These are phyloP conservation scores for Anastrepha ludens DNA, from an alignment of 1,140 invertebrate genomes.

Conservation along the genomic window DNA sequence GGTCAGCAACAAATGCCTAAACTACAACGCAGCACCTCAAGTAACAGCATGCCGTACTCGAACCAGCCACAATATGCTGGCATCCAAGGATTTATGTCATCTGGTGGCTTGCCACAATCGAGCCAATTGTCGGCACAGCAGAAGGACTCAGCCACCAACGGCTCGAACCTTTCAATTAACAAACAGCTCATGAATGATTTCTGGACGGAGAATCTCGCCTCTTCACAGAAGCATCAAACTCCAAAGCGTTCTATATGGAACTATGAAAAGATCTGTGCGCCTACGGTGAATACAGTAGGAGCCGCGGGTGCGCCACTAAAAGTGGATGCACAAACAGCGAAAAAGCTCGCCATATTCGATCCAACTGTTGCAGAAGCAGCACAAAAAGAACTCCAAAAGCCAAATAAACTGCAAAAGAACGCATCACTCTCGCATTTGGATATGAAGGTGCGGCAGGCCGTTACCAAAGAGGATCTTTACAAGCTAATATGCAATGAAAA, in stretches of 20 bases:
- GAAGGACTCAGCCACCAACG: conserved; percentile 59
- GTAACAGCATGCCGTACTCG: conserved; percentile 66
- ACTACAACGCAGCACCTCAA: conserved; percentile 70
- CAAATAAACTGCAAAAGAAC: conserved; percentile 70
- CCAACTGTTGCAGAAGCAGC: conserved; percentile 68
- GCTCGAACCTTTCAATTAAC: conserved; percentile 70
- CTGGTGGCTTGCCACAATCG: neutral
- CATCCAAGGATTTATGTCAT: neutral
- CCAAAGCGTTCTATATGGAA: conserved; percentile 72
- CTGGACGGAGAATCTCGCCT: conserved; percentile 71
- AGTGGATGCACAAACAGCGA: conserved; percentile 71
- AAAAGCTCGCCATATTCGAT: conserved; percentile 71
- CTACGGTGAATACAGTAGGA: conserved; percentile 61
- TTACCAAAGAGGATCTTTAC: conserved; percentile 73
- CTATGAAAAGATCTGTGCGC: conserved; percentile 71
- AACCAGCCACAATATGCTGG: neutral
- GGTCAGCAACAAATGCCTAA: conserved; percentile 59
- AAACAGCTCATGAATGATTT: conserved; percentile 73
- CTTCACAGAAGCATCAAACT: conserved; percentile 68
- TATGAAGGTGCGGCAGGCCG: conserved; percentile 68
- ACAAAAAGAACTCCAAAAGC: conserved; percentile 69
- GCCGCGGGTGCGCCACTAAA: conserved; percentile 68
- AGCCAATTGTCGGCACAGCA: neutral
- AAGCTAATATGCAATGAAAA: conserved; percentile 72
- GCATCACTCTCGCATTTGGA: conserved; percentile 71